Base-by-base conservation (phyloP, 1,140 invertebrate species). In the Pygmarrhopalites habei region DNA sequence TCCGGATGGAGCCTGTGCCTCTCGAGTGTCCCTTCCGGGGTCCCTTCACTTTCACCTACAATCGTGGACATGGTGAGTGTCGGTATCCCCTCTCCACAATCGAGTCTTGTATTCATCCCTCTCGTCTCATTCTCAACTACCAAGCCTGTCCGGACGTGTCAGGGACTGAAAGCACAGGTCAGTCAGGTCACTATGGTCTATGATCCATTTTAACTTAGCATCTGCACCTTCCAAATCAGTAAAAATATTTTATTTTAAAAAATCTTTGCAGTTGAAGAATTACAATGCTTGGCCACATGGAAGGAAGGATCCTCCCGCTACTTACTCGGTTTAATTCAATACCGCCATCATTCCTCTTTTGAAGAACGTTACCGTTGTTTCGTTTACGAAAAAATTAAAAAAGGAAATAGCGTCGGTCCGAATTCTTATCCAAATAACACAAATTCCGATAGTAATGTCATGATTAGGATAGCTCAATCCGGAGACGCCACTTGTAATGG, bases 121-220 rank as follows among this genome's bases (percentile, higher is more conserved):
- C 85, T 1, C 79, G 86, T 55, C 76, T 91, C 17, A 79, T 94
- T 46, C 82, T 95, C 69, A 85, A 85, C 73, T 95, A 92, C 75
- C 90, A 94, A 79, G 91, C 91, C 19, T 95, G 92, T 76, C 88
- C 90, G 0, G 91, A 95, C 75, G 84, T 94, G 5, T 81, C 82
- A 25, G 88, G 86, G 44, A 89, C 89, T 1, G 80, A 81, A 66
- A 78, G 76, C 65, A 75, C 76, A 70, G 75, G 79, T 80, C 72
- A 74, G 62, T 72, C n/a, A n/a, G n/a, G n/a, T n/a, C n/a, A n/a
- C n/a, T n/a, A n/a, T 19, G 32, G 19, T 53, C n/a, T n/a, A n/a
- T n/a, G n/a, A n/a, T n/a, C n/a, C n/a, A n/a, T n/a, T n/a, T n/a
- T n/a, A n/a, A n/a, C n/a, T n/a, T n/a, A n/a, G n/a, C n/a, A n/a